phyloP scores from a whole-genome alignment of 2,113 vertebrate genomes.

The Atherinomorus stipes region DNA sequence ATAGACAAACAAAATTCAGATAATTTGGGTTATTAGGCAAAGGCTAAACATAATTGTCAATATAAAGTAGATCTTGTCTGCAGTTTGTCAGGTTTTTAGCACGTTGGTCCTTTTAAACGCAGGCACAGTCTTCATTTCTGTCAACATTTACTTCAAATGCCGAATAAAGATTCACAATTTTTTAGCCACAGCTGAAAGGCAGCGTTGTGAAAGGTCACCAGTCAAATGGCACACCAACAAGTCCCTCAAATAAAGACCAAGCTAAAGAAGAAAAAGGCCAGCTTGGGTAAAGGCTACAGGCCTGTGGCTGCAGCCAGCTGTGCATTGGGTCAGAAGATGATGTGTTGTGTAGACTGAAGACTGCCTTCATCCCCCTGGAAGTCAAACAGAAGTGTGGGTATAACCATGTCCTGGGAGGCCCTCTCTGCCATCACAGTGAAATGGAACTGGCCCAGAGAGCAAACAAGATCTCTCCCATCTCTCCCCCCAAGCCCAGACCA shows the following conservation, averaged over 20 bases:
- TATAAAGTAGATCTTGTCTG: slow-evolving; percentile 39
- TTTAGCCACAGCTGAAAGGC: slow-evolving; percentile 16
- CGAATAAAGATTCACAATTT: slow-evolving; percentile 21
- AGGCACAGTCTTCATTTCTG: neutral
- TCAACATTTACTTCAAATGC: slow-evolving; percentile 19
- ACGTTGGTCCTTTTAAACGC: slow-evolving; percentile 54
- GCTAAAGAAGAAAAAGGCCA: slow-evolving; percentile 37
- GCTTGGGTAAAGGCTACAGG: slow-evolving; percentile 61
- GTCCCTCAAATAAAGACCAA: slow-evolving; percentile 48
- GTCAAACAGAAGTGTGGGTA: slow-evolving; percentile 74
- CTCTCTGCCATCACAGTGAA: slow-evolving; percentile 74
- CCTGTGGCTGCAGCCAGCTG: slow-evolving; percentile 49
- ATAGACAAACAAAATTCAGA: neutral
- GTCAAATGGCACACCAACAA: slow-evolving; percentile 54
- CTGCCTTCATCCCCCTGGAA: slow-evolving; percentile 70
- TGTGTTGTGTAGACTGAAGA: slow-evolving; percentile 53
- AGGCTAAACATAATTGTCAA: slow-evolving; percentile 18
- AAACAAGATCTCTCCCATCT: slow-evolving; percentile 78
- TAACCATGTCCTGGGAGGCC: slow-evolving; percentile 72
- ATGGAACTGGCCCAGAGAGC: slow-evolving; percentile 75
- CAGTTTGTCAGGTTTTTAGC: slow-evolving; percentile 38
- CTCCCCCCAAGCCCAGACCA: slow-evolving; percentile 64
- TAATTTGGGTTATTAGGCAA: slow-evolving; percentile 7
- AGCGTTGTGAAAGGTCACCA: slow-evolving; percentile 45
- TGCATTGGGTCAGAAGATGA: slow-evolving; percentile 63